Evolutionary conservation across 2,888 invertebrate genomes (phyloP).

Genomic region (Noctua fimbriata): DNA sequence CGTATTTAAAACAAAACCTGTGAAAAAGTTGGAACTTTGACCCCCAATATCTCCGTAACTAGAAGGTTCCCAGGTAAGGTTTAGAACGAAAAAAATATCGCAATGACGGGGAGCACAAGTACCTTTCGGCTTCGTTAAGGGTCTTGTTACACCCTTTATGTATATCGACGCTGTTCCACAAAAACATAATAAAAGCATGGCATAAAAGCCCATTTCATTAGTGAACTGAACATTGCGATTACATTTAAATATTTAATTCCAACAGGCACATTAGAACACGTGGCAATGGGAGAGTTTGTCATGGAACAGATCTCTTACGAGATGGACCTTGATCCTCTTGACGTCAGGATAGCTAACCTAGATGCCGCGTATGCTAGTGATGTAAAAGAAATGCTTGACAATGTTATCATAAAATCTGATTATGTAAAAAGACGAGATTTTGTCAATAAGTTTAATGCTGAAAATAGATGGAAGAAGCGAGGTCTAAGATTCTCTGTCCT

Average conservation of each 20-base stretch:
- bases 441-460: conserved; percentile 19
- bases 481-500: conserved; percentile 84
- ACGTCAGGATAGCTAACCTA: conserved; percentile 89
- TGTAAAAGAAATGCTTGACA: conserved; percentile 85
- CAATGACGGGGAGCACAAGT: no score
- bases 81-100: no score
- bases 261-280: conserved; percentile 20
- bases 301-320: conserved; percentile 91
- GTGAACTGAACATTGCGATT: neutral
- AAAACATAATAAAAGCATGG: neutral
- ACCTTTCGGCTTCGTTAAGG: no score
- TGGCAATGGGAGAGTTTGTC: conserved; percentile 89
- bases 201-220: neutral
- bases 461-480: conserved; percentile 87
- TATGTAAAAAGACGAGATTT: conserved; percentile 8
- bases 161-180: no score
- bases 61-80: no score
- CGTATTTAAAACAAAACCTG: no score
- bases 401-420: conserved; percentile 71
- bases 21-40: no score
- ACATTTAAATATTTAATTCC: neutral
- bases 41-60: no score
- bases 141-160: no score
- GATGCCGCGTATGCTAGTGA: conserved; percentile 64
- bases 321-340: conserved; percentile 89